Evolutionary conservation across 1,140 invertebrate genomes (phyloP), one percentile per base, ranked within the genome.

Genomic region (Limonius californicus): DNA sequence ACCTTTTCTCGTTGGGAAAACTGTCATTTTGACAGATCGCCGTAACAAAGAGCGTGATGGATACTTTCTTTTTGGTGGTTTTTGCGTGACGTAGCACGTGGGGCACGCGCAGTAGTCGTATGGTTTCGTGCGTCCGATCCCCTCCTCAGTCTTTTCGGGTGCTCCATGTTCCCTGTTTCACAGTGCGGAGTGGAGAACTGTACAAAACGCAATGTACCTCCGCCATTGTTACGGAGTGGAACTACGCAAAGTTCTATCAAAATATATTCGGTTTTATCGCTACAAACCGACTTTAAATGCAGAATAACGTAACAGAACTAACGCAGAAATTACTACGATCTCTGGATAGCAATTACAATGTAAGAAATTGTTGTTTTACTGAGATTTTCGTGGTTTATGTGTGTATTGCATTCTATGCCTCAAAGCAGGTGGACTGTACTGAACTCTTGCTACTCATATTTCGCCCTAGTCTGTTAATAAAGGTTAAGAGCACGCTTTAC

Each of bases 291-390:
- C 67, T 74, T 74, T 77, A 77, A 74, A 83, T 83, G 82, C 81
- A 83, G 81, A 82, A 78, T 80, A 78, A 81, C 79, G 81, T 81
- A 77, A 81, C 78, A 74, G 83, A 85, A 78, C 79, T 86, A 75
- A 84, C 84, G 70, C 80, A 83, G 74, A 84, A 80, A 80, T 82
- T 85, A 78, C 81, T 84, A 73, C 79, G 83, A 81, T 82, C 85
- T 68, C 78, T 86, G 72, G 84, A 85, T 79, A 81, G 80, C 76
- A 83, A 85, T 77, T 85, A 86, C 77, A 85, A 85, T 84, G 85
- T 86, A 84, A 85, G 84, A 78, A 77, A 72, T 70, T 72, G 62
- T 57, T 58, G 56, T 66, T 54, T 67, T 65, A 59, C 35, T 39
- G 59, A 57, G 62, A 66, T 61, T 68, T 67, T 59, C 32, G 45